A percentile compares a stretch with the other conserved stretches of the same genome.
phyloP scores from a whole-genome alignment of 2,888 invertebrate genomes.

The Diachrysia chrysitis region DNA sequence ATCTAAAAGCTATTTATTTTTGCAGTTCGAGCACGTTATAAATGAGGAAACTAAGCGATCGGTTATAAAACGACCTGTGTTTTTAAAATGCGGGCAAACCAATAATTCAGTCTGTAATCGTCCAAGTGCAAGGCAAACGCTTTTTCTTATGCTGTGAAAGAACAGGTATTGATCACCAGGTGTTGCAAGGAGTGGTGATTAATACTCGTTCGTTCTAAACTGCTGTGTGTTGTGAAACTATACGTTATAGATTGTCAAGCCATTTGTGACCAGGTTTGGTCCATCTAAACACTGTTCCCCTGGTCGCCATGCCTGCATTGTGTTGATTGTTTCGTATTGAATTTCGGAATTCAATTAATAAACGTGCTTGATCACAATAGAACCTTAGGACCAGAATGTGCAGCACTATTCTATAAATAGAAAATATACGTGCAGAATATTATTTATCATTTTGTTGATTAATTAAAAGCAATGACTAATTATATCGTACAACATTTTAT shows the following conservation, averaged over 20 bases:
- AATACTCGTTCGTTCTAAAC: background rate
- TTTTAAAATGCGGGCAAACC: background rate
- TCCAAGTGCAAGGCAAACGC: background rate
- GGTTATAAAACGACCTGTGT: conserved; percentile 21
- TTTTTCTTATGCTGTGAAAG: background rate
- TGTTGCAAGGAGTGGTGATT: background rate
- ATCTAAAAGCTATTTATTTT: conserved; percentile 35
- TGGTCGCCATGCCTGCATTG: background rate
- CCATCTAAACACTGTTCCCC: background rate
- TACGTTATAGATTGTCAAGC: background rate
- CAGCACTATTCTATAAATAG: background rate
- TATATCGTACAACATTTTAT: background rate
- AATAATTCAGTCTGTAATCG: conserved; percentile 3
- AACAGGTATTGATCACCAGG: background rate
- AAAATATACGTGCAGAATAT: too few relatives aligned
- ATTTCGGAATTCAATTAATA: conserved; percentile 2
- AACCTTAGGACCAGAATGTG: background rate
- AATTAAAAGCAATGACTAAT: too few relatives aligned
- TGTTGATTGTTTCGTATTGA: background rate
- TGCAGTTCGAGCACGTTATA: conserved; percentile 16
- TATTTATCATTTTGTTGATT: background rate
- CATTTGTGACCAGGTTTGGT: background rate
- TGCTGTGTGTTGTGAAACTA: background rate
- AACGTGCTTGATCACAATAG: conserved; percentile 4
- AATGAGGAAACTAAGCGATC: conserved; percentile 21